A percentile compares a stretch with the other conserved stretches of the same genome.
Conservation (phyloP, 2,797 vertebrate species). For the Centroberyx gerrardi region DNA sequence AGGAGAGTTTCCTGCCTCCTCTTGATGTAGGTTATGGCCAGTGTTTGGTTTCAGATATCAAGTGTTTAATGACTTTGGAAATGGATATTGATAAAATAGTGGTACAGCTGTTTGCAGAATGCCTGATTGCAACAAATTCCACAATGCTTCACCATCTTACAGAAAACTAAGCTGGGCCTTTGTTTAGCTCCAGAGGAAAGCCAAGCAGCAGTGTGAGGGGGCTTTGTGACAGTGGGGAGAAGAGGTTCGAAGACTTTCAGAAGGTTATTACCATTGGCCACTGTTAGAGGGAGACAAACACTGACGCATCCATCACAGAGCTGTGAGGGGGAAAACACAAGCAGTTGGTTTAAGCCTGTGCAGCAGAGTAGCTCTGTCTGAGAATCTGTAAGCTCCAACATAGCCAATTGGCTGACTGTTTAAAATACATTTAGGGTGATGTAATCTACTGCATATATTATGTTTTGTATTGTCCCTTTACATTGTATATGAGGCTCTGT, state of each 20-base stretch:
- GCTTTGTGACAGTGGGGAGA: neutral
- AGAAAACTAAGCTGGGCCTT: neutral
- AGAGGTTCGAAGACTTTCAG: neutral
- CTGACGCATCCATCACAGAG: neutral
- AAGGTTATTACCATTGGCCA: conserved; percentile 7
- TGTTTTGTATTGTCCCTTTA: no score
- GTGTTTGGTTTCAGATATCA: neutral
- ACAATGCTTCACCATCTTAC: no score
- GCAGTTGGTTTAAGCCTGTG: conserved; percentile 49
- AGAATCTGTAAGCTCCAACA: neutral
- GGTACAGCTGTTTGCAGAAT: neutral
- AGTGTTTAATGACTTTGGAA: neutral
- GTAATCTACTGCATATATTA: no score
- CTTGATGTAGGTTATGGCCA: neutral
- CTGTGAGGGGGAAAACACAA: neutral
- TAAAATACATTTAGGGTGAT: no score
- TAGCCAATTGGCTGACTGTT: no score
- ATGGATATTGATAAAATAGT: neutral
- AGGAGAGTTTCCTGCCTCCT: conserved; percentile 16
- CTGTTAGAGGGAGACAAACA: conserved; percentile 51
- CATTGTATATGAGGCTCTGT: no score
- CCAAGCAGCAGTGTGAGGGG: neutral
- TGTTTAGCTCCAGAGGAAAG: neutral
- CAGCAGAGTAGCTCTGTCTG: conserved; percentile 3
- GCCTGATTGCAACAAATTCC: neutral